Base-by-base conservation (phyloP, 2,888 invertebrate genomes). In the Alentia gelatinosa region DNA sequence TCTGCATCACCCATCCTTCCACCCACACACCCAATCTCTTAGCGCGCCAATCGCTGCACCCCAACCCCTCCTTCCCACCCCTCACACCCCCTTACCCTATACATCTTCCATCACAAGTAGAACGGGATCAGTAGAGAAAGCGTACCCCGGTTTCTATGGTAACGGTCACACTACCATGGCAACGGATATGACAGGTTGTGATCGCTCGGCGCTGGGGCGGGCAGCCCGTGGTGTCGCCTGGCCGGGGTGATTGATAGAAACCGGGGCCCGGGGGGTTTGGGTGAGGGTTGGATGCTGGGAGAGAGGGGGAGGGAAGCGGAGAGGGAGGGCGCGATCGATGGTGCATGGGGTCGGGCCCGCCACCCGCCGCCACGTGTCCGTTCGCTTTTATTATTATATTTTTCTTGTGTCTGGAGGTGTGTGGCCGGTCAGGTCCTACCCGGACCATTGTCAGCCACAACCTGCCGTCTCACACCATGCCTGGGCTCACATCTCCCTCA, bases 371-470 rank as follows among this genome's bases (percentile, higher is more conserved):
- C 68, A 68, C 68, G 68, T 30, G 68, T 68, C 68, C 26, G 26
- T 30, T 68, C 33, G 26, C 68, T 30, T 68, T 68, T 68, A 68
- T 68, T 26, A 30, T 68, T 68, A 68, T 68, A 68, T 68, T 68
- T 68, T 68, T 68, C 68, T 68, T 68, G 5, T 68, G 68, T 68
- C 68, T 68, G 68, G 68, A 30, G 68, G 68, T 68, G 68, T 68
- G 68, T 19, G 30, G 12, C 26, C 26, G 30, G 68, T 30, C 68
- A 68, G 30, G 12, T 1, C n/a, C n/a, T n/a, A n/a, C n/a, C n/a
- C n/a, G n/a, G n/a, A n/a, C n/a, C n/a, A 47, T 5, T n/a, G 26
- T 63, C 15, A 63, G n/a, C 15, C 4, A 26, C 30, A 68, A 3
- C 26, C 30, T 30, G 30, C 68, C 26, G 12, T 30, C 15, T 30